These are phyloP conservation scores for Drosophila sproati DNA, from an alignment of 1,140 invertebrate genomes.

Conservation along the genomic window DNA sequence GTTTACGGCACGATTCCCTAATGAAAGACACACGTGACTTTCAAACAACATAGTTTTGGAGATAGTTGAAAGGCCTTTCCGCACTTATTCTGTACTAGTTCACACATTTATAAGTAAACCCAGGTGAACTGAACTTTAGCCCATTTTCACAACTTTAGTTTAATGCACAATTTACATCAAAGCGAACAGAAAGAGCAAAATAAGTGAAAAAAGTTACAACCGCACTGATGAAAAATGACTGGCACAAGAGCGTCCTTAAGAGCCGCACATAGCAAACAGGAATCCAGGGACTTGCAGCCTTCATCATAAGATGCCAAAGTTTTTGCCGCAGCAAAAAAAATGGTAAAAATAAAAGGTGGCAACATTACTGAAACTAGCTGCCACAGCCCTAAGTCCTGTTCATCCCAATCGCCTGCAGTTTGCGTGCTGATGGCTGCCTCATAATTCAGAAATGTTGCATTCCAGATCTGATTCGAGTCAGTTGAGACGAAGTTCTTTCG, in stretches of 20 bases:
- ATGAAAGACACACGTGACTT: slow-evolving; percentile 11
- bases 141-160: slow-evolving; percentile 19
- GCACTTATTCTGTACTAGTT: neutral
- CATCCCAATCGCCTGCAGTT: slow-evolving; percentile 32
- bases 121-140: slow-evolving; percentile 51
- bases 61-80: slow-evolving; percentile 20
- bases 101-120: slow-evolving; percentile 9
- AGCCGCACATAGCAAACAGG: slow-evolving; percentile 29
- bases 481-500: slow-evolving; percentile 31
- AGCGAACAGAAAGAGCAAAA: slow-evolving; percentile 19
- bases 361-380: slow-evolving; percentile 21
- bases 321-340: slow-evolving; percentile 15
- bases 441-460: slow-evolving; percentile 67
- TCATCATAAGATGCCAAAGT: slow-evolving; percentile 60
- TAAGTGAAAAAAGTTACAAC: slow-evolving; percentile 8
- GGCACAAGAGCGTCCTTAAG: slow-evolving; percentile 55
- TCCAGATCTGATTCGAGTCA: neutral
- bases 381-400: slow-evolving; percentile 41
- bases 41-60: slow-evolving; percentile 15
- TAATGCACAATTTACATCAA: slow-evolving; percentile 67
- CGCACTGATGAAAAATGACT: slow-evolving; percentile 61
- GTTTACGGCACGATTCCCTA: slow-evolving; percentile 13
- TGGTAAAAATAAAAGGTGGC: slow-evolving; percentile 2
- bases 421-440: slow-evolving; percentile 69
- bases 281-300: slow-evolving; percentile 32